Percentiles rank a stretch among this genome's conserved stretches.
Conservation (phyloP, 2,113 vertebrate genomes). For the Poicephalus meyeri region DNA sequence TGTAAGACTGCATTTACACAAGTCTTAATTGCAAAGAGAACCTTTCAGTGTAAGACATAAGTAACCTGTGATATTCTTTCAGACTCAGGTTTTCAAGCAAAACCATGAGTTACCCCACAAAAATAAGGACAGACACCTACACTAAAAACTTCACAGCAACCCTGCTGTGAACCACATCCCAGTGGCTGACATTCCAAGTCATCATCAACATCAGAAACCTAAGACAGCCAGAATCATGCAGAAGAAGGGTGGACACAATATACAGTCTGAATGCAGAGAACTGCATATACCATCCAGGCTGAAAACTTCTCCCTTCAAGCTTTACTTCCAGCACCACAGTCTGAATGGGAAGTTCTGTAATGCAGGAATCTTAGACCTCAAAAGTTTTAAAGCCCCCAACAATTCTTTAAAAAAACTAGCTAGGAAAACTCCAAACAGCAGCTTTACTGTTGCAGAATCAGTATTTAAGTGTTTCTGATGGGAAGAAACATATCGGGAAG, state of each 20-base stretch:
- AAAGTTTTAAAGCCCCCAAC: neutral
- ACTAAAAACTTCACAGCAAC: neutral
- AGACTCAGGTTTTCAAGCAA: neutral
- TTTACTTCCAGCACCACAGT: neutral
- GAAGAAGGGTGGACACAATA: neutral
- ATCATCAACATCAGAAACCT: neutral
- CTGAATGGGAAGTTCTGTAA: neutral
- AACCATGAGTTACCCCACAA: neutral
- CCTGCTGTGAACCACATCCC: neutral
- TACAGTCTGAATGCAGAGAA: neutral
- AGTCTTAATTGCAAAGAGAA: neutral
- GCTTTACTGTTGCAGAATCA: neutral
- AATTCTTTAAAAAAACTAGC: neutral
- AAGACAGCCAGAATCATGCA: neutral
- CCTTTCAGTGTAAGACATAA: neutral
- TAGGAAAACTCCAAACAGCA: neutral
- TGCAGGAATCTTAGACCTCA: neutral
- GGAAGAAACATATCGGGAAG: neutral
- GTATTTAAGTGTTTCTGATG: neutral
- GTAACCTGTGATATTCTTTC: neutral
- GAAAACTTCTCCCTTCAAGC: neutral
- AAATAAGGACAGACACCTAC: neutral
- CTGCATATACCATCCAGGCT: neutral
- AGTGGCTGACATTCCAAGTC: neutral
- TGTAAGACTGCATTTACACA: neutral